A percentile compares a stretch with the other conserved stretches of the same genome.
phyloP scores from a whole-genome alignment of 2,797 vertebrate genomes.

The Artibeus jamaicensis region DNA sequence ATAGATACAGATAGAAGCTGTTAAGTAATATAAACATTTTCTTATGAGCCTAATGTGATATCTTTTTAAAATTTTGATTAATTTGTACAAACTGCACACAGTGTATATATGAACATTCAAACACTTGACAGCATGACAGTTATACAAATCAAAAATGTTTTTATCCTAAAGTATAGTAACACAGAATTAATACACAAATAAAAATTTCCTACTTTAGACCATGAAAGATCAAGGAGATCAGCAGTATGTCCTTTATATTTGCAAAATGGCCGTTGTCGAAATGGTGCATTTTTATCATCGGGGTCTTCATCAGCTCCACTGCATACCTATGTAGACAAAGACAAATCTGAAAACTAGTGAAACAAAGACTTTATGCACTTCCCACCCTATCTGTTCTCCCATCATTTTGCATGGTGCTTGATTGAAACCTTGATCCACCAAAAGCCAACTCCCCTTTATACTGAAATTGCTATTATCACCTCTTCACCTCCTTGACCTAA shows the following conservation, averaged over 20 bases:
- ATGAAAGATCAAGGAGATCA: constrained; percentile 97
- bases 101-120: neutral
- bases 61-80: neutral
- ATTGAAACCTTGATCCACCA: neutral
- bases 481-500: neutral
- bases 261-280: constrained; percentile 96
- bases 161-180: constrained; percentile 14
- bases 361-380: constrained; percentile 4
- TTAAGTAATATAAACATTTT: constrained; percentile 11
- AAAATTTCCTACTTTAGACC: constrained; percentile 93
- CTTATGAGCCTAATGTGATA: neutral
- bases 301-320: constrained; percentile 92
- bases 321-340: constrained; percentile 84
- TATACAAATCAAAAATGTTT: neutral
- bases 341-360: constrained; percentile 37
- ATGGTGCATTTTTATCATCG: constrained; percentile 94
- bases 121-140: neutral
- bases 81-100: neutral
- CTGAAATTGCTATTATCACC: neutral
- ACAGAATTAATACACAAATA: neutral
- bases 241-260: constrained; percentile 99
- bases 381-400: neutral
- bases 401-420: neutral
- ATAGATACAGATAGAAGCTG: neutral
- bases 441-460: neutral